These are phyloP conservation scores for Eulemur rubriventer DNA, from an alignment of 2,797 vertebrate genomes.

Conservation along the genomic window DNA sequence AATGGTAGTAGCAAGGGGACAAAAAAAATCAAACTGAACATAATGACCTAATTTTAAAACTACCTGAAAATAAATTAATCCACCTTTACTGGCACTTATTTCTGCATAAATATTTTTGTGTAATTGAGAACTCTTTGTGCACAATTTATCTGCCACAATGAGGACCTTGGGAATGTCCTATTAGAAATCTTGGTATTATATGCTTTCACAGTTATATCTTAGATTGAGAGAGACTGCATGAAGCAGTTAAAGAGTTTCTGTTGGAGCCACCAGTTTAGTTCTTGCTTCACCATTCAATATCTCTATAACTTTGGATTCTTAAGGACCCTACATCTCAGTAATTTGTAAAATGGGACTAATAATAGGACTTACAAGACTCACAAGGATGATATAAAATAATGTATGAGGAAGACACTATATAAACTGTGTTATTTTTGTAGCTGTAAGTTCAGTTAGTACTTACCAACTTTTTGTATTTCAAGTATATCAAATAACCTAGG, in stretches of 20 bases:
- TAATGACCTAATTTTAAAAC: background rate
- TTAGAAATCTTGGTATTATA: background rate
- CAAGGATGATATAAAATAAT: background rate
- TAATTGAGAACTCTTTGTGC: background rate
- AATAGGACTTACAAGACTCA: background rate
- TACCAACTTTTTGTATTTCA: background rate
- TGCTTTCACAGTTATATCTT: background rate
- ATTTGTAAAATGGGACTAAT: constrained; percentile 26
- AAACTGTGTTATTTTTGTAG: background rate
- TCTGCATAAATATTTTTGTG: background rate
- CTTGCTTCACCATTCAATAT: background rate
- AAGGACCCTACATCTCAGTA: background rate
- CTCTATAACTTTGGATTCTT: background rate
- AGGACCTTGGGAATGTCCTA: background rate
- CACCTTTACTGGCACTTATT: background rate
- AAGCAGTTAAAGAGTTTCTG: background rate
- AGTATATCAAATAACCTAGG: background rate
- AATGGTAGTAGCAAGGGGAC: background rate
- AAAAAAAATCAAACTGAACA: constrained; percentile 20
- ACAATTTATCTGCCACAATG: background rate
- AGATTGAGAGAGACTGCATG: background rate
- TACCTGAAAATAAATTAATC: constrained; percentile 20
- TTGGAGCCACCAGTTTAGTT: background rate
- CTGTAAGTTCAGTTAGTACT: background rate
- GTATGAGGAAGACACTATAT: background rate